Conservation (phyloP, 2,888 invertebrate species). For the Athrips mouffetella region DNA sequence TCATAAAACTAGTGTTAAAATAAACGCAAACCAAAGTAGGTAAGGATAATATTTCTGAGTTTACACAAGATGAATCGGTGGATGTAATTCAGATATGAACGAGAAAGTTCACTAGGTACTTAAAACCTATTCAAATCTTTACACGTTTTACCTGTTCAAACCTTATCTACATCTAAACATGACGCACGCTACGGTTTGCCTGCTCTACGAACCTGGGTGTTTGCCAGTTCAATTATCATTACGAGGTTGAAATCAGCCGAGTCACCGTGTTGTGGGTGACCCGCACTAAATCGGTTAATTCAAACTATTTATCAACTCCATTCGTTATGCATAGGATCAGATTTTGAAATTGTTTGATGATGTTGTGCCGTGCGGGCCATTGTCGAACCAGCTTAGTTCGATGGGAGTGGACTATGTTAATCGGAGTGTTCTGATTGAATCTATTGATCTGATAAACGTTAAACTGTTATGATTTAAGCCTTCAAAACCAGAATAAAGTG, state of each 20-base stretch:
- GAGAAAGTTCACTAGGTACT: too few relatives aligned
- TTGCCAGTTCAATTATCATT: slow-evolving; percentile 79
- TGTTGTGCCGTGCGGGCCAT: slow-evolving; percentile 68
- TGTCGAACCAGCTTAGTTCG: slow-evolving; percentile 68
- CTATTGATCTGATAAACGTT: slow-evolving; percentile 50
- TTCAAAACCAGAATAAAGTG: not conserved
- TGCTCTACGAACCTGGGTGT: slow-evolving; percentile 56
- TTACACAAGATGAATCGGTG: too few relatives aligned
- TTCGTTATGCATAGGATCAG: slow-evolving; percentile 76
- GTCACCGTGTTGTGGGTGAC: slow-evolving; percentile 75
- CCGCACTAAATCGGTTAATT: slow-evolving; percentile 79
- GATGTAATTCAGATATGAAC: too few relatives aligned
- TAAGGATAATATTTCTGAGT: too few relatives aligned
- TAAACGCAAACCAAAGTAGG: too few relatives aligned
- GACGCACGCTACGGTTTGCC: not conserved
- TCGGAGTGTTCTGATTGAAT: slow-evolving; percentile 64
- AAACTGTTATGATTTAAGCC: slow-evolving; percentile 29
- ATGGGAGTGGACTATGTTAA: slow-evolving; percentile 74
- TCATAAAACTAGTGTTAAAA: too few relatives aligned
- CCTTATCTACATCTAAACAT: not conserved
- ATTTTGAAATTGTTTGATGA: slow-evolving; percentile 76
- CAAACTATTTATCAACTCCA: slow-evolving; percentile 76
- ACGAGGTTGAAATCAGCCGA: slow-evolving; percentile 60
- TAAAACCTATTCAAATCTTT: not conserved
- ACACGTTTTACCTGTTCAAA: not conserved